phyloP scores from a whole-genome alignment of 2,113 vertebrate genomes.

The Scolopax mira region DNA sequence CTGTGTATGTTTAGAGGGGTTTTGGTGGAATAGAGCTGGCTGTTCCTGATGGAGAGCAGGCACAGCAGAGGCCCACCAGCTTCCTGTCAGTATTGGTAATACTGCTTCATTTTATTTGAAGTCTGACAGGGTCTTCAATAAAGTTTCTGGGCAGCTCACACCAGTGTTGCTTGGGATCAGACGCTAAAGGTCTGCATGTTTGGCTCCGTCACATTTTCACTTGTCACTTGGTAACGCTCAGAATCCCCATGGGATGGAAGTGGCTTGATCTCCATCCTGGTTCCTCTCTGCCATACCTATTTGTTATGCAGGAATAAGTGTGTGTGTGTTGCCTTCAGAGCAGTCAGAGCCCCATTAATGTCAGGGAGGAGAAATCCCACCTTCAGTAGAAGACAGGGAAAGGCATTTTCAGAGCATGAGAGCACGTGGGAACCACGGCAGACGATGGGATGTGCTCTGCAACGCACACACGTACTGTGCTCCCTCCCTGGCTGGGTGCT shows the following conservation, averaged over 20 bases:
- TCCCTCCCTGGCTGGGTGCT: neutral
- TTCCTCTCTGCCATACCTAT: neutral
- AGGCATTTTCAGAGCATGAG: neutral
- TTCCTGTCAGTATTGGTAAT: neutral
- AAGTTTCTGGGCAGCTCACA: neutral
- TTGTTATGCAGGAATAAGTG: neutral
- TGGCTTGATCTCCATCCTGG: rapidly evolving
- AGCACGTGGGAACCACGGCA: rapidly evolving
- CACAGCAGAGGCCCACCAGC: neutral
- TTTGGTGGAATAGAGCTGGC: neutral
- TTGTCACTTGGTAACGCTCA: neutral
- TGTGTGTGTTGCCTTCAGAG: neutral
- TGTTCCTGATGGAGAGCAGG: neutral
- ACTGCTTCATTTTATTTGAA: neutral
- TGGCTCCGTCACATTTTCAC: neutral
- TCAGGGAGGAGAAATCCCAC: neutral
- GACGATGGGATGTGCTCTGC: neutral
- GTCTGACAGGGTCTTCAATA: neutral
- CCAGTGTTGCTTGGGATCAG: neutral
- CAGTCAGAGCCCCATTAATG: neutral
- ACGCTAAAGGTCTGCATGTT: neutral
- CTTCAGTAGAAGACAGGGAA: neutral
- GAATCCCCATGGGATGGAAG: neutral
- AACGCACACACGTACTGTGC: rapidly evolving
- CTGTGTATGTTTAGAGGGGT: rapidly evolving